Base-by-base conservation (phyloP, 2,888 invertebrate species). In the Parnassius glacialis region DNA sequence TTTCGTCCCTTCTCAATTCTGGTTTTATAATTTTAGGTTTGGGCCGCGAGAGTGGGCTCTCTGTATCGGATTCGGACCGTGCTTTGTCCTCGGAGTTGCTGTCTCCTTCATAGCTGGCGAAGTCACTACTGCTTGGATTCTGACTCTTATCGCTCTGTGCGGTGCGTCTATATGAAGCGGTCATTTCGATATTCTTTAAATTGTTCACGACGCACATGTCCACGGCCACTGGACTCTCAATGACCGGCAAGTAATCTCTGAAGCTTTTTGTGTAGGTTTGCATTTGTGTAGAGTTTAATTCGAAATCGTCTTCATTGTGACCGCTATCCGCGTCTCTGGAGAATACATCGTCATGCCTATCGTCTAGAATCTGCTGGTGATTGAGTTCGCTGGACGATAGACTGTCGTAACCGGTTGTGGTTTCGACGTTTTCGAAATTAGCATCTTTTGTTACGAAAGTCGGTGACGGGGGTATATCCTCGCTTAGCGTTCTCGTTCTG, bases 281-380 rank as follows among this genome's bases (percentile, higher is more conserved):
- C 86, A 93, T 92, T 74, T 92, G 89, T 10, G 92, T 88, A 59
- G 93, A 92, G 76, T 92, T 93, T 25, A 92, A 89, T 76, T 95
- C 95, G 25, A 94, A 94, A 70, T 95, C 95, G 60, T 95, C 95
- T 64, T 95, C 95, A 72, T 95, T 94, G 59, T 95, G 95, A 1
- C 95, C 95, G 75, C 95, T 95, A 67, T 96, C 90, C 0, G 70
- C 73, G 57, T 84, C 88, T 64, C 82, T 72, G 2, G 83, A 81
- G 66, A 83, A 84, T 47, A 84, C 85, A 42, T 85, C 84, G 43
- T 69, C 67, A 7, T 76, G 81, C 44, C 79, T 69, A 11, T 87
- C 84, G 65, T 87, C 85, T 7, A 69, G 70, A 45, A 88, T 73
- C 65, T 83, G 83, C 63, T 87, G 87, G 66, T 89, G 88, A 57